These are phyloP conservation scores for Steinernema hermaphroditum DNA, from an alignment of 2,888 invertebrate species.

Conservation along the genomic window DNA sequence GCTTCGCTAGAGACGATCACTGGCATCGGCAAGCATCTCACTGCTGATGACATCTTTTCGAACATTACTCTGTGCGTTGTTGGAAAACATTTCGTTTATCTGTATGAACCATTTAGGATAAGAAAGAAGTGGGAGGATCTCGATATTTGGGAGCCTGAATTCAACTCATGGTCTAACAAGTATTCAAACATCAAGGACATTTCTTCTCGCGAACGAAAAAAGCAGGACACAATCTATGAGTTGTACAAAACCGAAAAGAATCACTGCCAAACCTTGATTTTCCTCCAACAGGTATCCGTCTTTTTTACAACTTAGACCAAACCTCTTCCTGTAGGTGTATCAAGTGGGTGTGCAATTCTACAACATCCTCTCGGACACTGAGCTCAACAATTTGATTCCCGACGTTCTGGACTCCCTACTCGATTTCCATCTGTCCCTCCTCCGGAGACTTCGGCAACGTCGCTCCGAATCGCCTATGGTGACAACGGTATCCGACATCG, in stretches of 20 bases:
- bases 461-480: constrained; percentile 48
- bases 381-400: constrained; percentile 45
- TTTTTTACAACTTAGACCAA: neutral
- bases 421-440: constrained; percentile 58
- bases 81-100: neutral
- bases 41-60: constrained; percentile 5
- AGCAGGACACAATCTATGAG: constrained; percentile 35
- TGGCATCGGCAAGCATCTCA: constrained; percentile 15
- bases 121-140: constrained; percentile 46
- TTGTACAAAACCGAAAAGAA: constrained; percentile 45
- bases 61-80: neutral
- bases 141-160: constrained; percentile 41
- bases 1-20: neutral
- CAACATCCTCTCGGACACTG: constrained; percentile 39
- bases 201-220: constrained; percentile 4
- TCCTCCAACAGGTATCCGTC: constrained; percentile 43
- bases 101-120: constrained; percentile 33
- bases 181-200: constrained; percentile 33
- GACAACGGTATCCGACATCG: constrained; percentile 59
- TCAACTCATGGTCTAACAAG: constrained; percentile 43
- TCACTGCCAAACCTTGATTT: constrained; percentile 46
- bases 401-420: constrained; percentile 63
- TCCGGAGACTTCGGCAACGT: constrained; percentile 53
- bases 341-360: constrained; percentile 42
- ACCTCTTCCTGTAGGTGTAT: constrained; percentile 32